These are phyloP conservation scores for Halictus rubicundus DNA, from an alignment of 1,140 invertebrate species.

Conservation along the genomic window DNA sequence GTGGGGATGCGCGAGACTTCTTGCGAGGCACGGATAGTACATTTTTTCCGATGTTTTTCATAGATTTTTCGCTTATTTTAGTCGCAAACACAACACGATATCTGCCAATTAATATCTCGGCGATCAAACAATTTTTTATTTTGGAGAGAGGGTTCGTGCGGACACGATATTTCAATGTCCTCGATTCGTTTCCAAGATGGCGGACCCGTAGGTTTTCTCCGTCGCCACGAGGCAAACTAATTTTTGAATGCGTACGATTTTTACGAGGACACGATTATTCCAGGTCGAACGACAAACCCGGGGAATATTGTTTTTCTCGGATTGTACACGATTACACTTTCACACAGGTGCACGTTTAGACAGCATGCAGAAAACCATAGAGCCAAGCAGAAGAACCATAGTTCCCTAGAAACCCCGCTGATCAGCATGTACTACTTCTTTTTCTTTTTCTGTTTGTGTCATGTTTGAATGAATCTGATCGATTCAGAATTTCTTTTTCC, in stretches of 20 bases:
- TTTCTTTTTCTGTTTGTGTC: constrained; percentile 27
- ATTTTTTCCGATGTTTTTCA: constrained; percentile 2
- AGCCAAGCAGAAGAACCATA: constrained; percentile 43
- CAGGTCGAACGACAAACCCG: background rate
- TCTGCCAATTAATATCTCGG: background rate
- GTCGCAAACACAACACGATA: background rate
- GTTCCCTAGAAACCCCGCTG: constrained; percentile 30
- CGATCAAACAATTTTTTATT: background rate
- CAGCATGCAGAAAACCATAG: constrained; percentile 46
- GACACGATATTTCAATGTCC: background rate
- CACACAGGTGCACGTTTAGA: constrained; percentile 56
- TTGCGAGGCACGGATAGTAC: background rate
- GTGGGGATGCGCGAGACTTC: no score
- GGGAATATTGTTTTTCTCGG: background rate
- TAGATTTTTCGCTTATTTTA: background rate
- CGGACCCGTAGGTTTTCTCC: background rate
- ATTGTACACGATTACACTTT: constrained; percentile 28
- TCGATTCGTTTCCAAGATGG: background rate
- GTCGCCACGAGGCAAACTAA: background rate
- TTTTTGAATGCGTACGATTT: background rate
- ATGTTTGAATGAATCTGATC: constrained; percentile 21
- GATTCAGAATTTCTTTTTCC: background rate
- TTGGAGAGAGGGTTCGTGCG: no score
- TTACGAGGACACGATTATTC: background rate
- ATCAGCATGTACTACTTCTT: constrained; percentile 56